A percentile compares a stretch with the other conserved stretches of the same genome.
These are phyloP conservation scores for Esox lucius DNA, from an alignment of 2,797 vertebrate species.

Conservation along the genomic window DNA sequence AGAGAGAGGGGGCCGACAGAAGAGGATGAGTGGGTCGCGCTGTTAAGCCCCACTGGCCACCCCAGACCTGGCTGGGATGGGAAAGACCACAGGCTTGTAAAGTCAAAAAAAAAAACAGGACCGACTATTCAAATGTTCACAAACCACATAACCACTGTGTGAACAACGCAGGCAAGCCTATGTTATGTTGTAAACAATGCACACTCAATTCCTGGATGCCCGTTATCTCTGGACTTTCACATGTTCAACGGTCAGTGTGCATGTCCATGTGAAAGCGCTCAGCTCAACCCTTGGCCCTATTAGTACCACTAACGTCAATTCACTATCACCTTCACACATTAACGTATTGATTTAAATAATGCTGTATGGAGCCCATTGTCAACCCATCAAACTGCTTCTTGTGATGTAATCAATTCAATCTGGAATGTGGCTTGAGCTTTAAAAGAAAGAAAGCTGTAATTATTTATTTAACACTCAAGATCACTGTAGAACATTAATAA, in stretches of 20 bases:
- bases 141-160: not conserved
- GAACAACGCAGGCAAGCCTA: not conserved
- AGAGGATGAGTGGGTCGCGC: not conserved
- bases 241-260: too few species aligned
- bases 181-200: not conserved
- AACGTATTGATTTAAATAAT: not conserved
- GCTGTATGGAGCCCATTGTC: too few species aligned
- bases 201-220: constrained; percentile 1
- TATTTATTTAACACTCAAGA: too few species aligned
- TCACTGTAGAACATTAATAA: too few species aligned
- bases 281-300: not conserved
- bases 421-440: too few species aligned
- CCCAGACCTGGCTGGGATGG: constrained; percentile 1
- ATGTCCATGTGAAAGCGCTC: not conserved
- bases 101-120: constrained; percentile 7
- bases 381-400: too few species aligned
- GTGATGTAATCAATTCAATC: too few species aligned
- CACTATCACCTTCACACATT: not conserved
- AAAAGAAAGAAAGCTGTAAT: too few species aligned
- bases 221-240: too few species aligned
- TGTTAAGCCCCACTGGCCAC: not conserved
- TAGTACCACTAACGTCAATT: not conserved
- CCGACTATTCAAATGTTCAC: not conserved
- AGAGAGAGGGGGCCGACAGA: not conserved
- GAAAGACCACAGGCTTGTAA: constrained; percentile 20